A percentile compares a stretch with the other conserved stretches of the same genome.
Conservation (phyloP, 2,888 invertebrate species). For the Cepaea hortensis region DNA sequence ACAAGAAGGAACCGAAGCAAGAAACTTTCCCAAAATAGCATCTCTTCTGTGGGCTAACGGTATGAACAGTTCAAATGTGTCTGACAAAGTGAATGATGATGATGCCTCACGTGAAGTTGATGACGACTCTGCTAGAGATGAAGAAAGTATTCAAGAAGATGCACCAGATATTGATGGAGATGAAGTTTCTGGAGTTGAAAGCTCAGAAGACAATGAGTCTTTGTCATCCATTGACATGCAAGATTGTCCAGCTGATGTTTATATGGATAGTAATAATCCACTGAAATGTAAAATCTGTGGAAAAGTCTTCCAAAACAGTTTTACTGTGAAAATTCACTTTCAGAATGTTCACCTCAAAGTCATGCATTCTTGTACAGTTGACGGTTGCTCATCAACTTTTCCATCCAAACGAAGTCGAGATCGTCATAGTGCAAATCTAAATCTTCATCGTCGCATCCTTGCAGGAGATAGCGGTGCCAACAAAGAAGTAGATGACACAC, state of each 20-base stretch:
- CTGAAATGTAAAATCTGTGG: slow-evolving; percentile 93
- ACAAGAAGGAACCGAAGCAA: slow-evolving; percentile 42
- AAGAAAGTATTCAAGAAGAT: slow-evolving; percentile 46
- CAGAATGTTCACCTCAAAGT: slow-evolving; percentile 96
- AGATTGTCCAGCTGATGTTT: slow-evolving; percentile 82
- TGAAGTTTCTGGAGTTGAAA: slow-evolving; percentile 40
- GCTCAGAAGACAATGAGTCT: slow-evolving; percentile 51
- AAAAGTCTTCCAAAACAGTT: slow-evolving; percentile 93
- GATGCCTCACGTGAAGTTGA: slow-evolving; percentile 42
- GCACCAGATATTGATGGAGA: slow-evolving; percentile 47
- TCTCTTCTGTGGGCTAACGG: slow-evolving; percentile 52
- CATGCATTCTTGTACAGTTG: slow-evolving; percentile 95
- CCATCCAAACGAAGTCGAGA: slow-evolving; percentile 94
- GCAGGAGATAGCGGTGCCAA: slow-evolving; percentile 61
- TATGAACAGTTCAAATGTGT: not conserved
- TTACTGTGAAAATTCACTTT: slow-evolving; percentile 94
- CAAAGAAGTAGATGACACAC: slow-evolving; percentile 50
- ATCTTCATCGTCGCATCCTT: slow-evolving; percentile 91
- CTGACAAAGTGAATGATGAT: slow-evolving; percentile 28
- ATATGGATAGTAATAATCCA: slow-evolving; percentile 93
- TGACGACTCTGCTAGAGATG: slow-evolving; percentile 37
- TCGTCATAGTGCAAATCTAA: slow-evolving; percentile 92
- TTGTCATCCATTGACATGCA: slow-evolving; percentile 47
- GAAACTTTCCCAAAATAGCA: slow-evolving; percentile 60
- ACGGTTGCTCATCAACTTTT: slow-evolving; percentile 95